phyloP scores from a whole-genome alignment of 2,113 vertebrate species.

The Hyaena hyaena region DNA sequence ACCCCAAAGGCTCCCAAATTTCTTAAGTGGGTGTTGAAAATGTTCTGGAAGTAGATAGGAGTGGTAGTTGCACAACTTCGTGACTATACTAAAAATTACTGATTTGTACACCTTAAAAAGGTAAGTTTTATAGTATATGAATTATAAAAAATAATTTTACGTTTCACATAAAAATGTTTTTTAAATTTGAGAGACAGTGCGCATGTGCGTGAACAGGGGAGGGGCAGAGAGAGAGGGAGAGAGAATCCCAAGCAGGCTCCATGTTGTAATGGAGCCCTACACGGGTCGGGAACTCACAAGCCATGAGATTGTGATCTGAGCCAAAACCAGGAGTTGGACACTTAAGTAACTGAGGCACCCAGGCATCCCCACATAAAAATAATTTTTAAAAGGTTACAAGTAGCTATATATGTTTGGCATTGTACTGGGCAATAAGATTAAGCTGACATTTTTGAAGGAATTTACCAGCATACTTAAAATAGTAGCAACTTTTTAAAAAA shows the following conservation, averaged over 20 bases:
- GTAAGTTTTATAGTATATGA: background rate
- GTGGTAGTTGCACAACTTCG: background rate
- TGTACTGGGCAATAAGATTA: background rate
- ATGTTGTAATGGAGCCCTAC: too few species aligned
- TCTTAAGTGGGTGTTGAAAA: background rate
- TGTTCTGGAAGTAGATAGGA: background rate
- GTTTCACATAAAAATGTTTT: background rate
- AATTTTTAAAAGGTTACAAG: background rate
- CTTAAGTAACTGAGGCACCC: too few species aligned
- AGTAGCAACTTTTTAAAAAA: background rate
- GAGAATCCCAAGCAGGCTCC: too few species aligned
- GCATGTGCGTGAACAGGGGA: too few species aligned
- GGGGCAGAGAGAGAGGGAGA: too few species aligned
- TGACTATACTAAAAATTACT: background rate
- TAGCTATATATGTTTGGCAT: background rate
- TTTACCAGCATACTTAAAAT: background rate
- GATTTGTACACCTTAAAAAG: background rate
- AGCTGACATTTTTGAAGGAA: background rate
- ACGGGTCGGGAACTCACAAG: too few species aligned
- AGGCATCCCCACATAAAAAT: background rate
- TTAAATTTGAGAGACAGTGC: too few species aligned
- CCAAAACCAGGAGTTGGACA: too few species aligned
- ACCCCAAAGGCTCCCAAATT: background rate
- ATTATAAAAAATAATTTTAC: background rate
- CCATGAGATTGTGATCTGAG: too few species aligned